These are phyloP conservation scores for Hymenochirus boettgeri DNA, from an alignment of 2,113 vertebrate genomes.

Conservation along the genomic window DNA sequence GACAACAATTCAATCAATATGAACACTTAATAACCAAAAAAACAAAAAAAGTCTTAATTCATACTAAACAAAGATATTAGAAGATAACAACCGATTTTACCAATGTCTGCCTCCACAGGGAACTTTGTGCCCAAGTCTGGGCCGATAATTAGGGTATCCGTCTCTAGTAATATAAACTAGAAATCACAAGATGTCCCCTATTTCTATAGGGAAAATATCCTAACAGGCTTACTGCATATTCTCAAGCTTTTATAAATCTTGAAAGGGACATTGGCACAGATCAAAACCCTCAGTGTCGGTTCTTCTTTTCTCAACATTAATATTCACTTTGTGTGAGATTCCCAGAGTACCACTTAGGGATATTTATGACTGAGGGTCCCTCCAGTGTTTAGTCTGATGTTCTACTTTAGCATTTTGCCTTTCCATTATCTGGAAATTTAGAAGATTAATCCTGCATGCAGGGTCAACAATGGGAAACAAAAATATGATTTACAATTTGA, in stretches of 20 bases:
- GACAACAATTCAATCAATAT: too few relatives aligned
- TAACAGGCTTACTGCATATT: neutral
- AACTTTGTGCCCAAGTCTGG: too few relatives aligned
- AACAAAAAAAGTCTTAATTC: too few relatives aligned
- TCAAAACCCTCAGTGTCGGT: neutral
- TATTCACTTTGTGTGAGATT: neutral
- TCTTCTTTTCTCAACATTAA: neutral
- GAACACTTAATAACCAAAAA: too few relatives aligned
- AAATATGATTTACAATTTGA: neutral
- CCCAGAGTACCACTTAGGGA: neutral
- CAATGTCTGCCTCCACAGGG: too few relatives aligned
- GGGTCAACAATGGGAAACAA: neutral
- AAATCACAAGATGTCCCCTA: too few relatives aligned
- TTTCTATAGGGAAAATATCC: too few relatives aligned
- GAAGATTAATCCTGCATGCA: neutral
- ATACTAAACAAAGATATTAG: too few relatives aligned
- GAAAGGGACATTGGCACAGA: neutral
- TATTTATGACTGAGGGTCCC: neutral
- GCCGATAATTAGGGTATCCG: too few relatives aligned
- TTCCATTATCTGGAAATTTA: slow-evolving; percentile 2
- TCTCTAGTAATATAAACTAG: too few relatives aligned
- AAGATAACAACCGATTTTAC: too few relatives aligned
- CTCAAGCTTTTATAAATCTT: neutral
- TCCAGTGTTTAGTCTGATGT: slow-evolving; percentile 1
- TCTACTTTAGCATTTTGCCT: too few relatives aligned